phyloP scores from a whole-genome alignment of 2,113 vertebrate species.

The Pseudorhombus dupliciocellatus region DNA sequence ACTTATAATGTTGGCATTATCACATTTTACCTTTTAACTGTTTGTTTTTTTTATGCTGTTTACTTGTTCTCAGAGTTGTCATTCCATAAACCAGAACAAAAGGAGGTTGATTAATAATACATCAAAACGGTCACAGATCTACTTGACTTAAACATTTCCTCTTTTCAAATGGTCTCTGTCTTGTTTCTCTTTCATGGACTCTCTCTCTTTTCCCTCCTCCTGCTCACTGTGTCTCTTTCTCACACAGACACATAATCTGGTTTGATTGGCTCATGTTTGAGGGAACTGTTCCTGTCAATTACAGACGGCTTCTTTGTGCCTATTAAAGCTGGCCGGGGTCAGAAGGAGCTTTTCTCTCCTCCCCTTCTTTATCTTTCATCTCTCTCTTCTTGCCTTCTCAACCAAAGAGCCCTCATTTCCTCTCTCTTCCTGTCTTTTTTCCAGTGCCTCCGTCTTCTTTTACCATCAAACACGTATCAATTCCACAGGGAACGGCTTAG shows the following conservation, averaged over 20 bases:
- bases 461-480: conserved; percentile 69
- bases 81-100: not conserved
- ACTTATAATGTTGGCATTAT: conserved; percentile 4
- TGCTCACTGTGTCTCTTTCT: not conserved
- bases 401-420: conserved; percentile 31
- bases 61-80: not conserved
- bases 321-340: conserved; percentile 56
- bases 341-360: conserved; percentile 42
- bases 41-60: not conserved
- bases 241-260: conserved; percentile 26
- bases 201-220: not conserved
- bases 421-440: conserved; percentile 32
- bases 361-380: conserved; percentile 54
- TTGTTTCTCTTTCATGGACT: conserved; percentile 2
- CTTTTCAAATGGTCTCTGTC: not conserved
- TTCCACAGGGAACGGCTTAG: conserved; percentile 62
- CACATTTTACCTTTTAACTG: not conserved
- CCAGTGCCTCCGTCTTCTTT: conserved; percentile 44
- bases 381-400: conserved; percentile 38
- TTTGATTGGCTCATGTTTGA: conserved; percentile 49
- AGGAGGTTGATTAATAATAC: not conserved
- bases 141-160: not conserved
- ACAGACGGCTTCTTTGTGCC: conserved; percentile 43
- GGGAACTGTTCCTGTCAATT: conserved; percentile 53
- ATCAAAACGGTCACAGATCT: too few relatives aligned